Conservation (phyloP, 2,888 invertebrate genomes). For the Pimpla rufipes region DNA sequence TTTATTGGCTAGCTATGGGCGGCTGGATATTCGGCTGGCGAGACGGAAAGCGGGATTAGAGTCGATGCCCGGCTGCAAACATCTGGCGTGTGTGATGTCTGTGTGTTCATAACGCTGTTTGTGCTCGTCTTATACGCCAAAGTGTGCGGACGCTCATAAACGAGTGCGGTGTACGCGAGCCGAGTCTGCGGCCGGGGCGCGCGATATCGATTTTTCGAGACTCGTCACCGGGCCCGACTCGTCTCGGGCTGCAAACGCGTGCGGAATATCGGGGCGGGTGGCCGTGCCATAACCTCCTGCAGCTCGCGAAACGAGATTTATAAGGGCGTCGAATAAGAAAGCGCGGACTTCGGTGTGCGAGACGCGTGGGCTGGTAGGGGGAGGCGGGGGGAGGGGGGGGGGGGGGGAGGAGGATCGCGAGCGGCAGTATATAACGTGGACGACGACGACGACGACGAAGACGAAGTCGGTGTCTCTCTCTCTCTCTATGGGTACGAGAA, state of each 20-base stretch:
- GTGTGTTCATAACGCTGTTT: neutral
- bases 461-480: slow-evolving; percentile 1
- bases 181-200: slow-evolving; percentile 7
- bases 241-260: slow-evolving; percentile 53
- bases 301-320: slow-evolving; percentile 61
- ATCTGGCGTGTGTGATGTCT: slow-evolving; percentile 12
- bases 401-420: neutral
- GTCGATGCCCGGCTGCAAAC: slow-evolving; percentile 57
- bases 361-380: neutral
- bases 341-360: slow-evolving; percentile 6
- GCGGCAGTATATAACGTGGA: too few species aligned
- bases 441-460: too few species aligned
- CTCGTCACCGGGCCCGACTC: slow-evolving; percentile 49
- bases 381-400: too few species aligned
- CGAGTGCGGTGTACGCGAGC: neutral
- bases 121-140: neutral
- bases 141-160: neutral
- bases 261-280: slow-evolving; percentile 55
- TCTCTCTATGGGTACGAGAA: neutral
- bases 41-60: slow-evolving; percentile 52
- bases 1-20: slow-evolving; percentile 51
- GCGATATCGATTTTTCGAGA: slow-evolving; percentile 65
- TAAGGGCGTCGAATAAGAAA: slow-evolving; percentile 53
- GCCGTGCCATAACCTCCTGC: slow-evolving; percentile 18
- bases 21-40: slow-evolving; percentile 14